phyloP scores from a whole-genome alignment of 2,888 invertebrate genomes.

The Dasysyrphus tricinctus region DNA sequence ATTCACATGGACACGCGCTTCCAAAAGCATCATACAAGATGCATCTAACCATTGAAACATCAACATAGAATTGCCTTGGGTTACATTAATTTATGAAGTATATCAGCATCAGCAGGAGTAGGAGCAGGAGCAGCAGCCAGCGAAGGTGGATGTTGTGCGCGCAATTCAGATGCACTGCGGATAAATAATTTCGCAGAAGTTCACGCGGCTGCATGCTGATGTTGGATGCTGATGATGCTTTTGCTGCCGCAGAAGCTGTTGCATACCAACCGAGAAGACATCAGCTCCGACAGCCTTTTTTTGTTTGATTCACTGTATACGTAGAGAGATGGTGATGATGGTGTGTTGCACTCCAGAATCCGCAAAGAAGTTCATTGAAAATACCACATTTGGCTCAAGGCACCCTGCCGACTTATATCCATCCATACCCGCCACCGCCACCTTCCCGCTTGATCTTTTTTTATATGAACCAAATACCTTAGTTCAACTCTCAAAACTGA shows the following conservation, averaged over 20 bases:
- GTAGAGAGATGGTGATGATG: background rate
- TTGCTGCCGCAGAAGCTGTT: conserved; percentile 75
- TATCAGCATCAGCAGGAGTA: background rate
- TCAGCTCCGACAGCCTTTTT: conserved; percentile 66
- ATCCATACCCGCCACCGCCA: background rate
- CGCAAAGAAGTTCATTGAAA: conserved; percentile 60
- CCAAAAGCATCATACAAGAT: background rate
- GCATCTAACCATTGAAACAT: conserved; percentile 36
- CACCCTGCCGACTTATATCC: conserved; percentile 29
- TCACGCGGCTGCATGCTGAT: conserved; percentile 65
- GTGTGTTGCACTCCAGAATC: conserved; percentile 54
- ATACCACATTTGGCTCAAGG: conserved; percentile 62
- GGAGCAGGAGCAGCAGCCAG: background rate
- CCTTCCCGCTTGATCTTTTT: conserved; percentile 5
- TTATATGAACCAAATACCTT: conserved; percentile 15
- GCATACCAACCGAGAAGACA: conserved; percentile 75
- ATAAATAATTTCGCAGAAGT: conserved; percentile 75
- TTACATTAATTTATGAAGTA: conserved; percentile 10
- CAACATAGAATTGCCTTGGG: conserved; percentile 26
- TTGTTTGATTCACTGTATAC: conserved; percentile 53
- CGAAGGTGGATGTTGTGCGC: conserved; percentile 66
- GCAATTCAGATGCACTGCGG: conserved; percentile 75
- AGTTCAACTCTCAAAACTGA: conserved; percentile 21
- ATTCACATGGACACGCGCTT: conserved; percentile 11
- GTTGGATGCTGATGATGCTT: conserved; percentile 42